Base-by-base conservation (phyloP, 2,113 vertebrate genomes). In the Cheilinus undulatus region DNA sequence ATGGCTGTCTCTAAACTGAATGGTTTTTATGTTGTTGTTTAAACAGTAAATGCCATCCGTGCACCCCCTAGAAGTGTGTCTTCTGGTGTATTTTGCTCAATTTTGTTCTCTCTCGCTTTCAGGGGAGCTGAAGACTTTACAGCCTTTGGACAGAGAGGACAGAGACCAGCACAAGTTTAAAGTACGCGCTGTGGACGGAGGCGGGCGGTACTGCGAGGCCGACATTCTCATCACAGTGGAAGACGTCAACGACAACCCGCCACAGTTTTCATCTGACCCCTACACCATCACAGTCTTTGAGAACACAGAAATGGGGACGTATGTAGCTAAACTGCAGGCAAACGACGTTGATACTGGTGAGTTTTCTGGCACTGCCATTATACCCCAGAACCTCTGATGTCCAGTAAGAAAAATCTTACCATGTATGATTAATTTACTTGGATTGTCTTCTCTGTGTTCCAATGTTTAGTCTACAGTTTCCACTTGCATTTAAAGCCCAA, bases 171-270 rank as follows among this genome's bases (percentile, higher is more conserved):
- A 98, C 89, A 71, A 89, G 66, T 94, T 99, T 51, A 85, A 87
- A 14, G 86, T 97, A 78, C 95, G 94, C 62, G 98, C 97, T 5
- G 88, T 95, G 32, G 98, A 99, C 20, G 96, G 96, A 73, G 98
- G 97, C 26, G 97, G 97, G 0, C 93, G 94, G 6, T 97, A 92
- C 91, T 99, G 98, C 59, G 93, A 97, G 69, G 92, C 95, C 1
- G 87, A 85, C 42, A 15, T 99, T 43, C 90, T 95, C 90, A 90
- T 99, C 51, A 84, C 84, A 0, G 84, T 99, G 52, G 96, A 96
- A 64, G 98, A 99, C 26, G 90, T 96, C 74, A 99, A 99, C 46
- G 98, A 99, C 89, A 99, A 98, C 10, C 89, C 92, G 0, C 98
- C 98, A 0, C 95, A 94, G 66, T 99, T 99, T 82, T 90, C 94